A percentile compares a stretch with the other conserved stretches of the same genome.
Conservation (phyloP, 2,888 invertebrate genomes). For the Schizaphis graminum region DNA sequence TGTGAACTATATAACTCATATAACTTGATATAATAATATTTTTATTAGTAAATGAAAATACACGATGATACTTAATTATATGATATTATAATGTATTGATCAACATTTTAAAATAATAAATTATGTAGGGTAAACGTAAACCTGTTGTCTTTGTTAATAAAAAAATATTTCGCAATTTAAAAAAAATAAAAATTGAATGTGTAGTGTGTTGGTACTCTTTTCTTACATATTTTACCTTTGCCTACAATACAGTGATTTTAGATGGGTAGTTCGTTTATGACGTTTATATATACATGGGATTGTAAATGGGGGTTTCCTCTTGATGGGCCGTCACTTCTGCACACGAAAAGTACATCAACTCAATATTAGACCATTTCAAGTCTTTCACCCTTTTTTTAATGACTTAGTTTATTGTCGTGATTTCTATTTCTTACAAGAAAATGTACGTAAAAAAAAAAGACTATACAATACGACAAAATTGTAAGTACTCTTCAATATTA, state of each 20-base stretch:
- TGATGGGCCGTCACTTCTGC: not conserved
- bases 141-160: not conserved
- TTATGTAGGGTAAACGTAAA: not conserved
- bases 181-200: not conserved
- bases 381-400: constrained; percentile 53
- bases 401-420: constrained; percentile 41
- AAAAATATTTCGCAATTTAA: not conserved
- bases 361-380: constrained; percentile 37
- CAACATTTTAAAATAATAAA: not conserved
- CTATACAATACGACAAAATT: constrained; percentile 12
- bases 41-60: not conserved
- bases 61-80: no score
- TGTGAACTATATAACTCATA: not conserved
- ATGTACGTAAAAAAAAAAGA: constrained; percentile 31
- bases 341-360: constrained; percentile 35
- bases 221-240: not conserved
- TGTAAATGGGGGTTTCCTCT: not conserved
- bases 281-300: not conserved
- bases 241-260: not conserved
- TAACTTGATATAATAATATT: not conserved
- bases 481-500: constrained; percentile 61
- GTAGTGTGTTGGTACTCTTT: not conserved
- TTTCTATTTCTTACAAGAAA: constrained; percentile 38
- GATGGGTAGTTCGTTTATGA: not conserved
- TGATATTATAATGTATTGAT: no score